These are phyloP conservation scores for Pseudomyrmex cubaensis DNA, from an alignment of 1,140 invertebrate genomes.

Conservation along the genomic window DNA sequence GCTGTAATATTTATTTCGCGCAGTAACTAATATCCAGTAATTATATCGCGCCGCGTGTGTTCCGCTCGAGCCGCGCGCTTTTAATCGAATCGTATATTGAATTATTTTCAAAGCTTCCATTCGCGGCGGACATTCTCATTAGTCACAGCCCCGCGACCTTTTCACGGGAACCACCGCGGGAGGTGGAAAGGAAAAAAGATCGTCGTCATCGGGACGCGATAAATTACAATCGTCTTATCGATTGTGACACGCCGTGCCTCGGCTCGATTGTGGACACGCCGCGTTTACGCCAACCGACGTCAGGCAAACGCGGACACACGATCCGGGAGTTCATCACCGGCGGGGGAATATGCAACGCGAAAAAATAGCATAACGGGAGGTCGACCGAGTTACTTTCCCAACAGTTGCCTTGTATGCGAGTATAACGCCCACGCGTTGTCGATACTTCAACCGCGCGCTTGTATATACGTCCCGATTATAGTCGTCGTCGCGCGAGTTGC, in stretches of 20 bases:
- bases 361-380: slow-evolving; percentile 59
- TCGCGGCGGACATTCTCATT: slow-evolving; percentile 36
- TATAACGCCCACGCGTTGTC: slow-evolving; percentile 48
- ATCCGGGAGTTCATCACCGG: slow-evolving; percentile 54
- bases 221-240: slow-evolving; percentile 69
- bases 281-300: slow-evolving; percentile 43
- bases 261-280: slow-evolving; percentile 61
- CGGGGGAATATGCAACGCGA: slow-evolving; percentile 25
- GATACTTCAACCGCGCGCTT: slow-evolving; percentile 48
- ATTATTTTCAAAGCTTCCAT: slow-evolving; percentile 24
- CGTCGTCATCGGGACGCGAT: slow-evolving; percentile 66
- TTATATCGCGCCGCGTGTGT: too few relatives aligned
- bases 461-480: slow-evolving; percentile 45
- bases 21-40: not conserved
- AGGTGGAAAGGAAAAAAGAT: slow-evolving; percentile 26
- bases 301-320: not conserved
- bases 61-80: not conserved
- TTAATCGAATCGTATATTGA: slow-evolving; percentile 41
- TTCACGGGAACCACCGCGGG: slow-evolving; percentile 3
- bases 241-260: slow-evolving; percentile 58
- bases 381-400: slow-evolving; percentile 67
- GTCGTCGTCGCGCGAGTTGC: slow-evolving; percentile 34
- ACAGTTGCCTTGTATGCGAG: slow-evolving; percentile 53
- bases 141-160: slow-evolving; percentile 41
- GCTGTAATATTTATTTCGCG: too few relatives aligned